These are phyloP conservation scores for Lepilemur septentrionalis DNA, from an alignment of 2,797 vertebrate species.

Conservation along the genomic window DNA sequence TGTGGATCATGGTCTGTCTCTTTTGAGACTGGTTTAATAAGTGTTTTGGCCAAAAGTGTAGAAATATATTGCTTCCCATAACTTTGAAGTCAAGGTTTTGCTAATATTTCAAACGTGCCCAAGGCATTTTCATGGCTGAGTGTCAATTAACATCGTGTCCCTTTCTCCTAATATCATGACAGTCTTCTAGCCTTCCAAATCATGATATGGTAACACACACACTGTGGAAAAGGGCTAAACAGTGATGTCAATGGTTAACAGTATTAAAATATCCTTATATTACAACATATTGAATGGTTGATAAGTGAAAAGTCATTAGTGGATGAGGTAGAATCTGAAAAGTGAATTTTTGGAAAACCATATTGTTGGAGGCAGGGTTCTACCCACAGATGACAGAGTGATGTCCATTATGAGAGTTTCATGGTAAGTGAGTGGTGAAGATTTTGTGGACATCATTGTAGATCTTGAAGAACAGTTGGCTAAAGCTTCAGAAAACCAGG, in stretches of 20 bases:
- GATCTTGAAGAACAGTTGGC: background rate
- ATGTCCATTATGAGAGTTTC: background rate
- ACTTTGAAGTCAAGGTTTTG: slow-evolving; percentile 52
- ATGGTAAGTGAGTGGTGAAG: background rate
- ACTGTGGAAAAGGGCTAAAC: background rate
- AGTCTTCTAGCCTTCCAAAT: slow-evolving; percentile 15
- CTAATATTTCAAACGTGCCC: background rate
- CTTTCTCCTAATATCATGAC: background rate
- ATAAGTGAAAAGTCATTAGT: background rate
- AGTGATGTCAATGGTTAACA: background rate
- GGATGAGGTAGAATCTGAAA: background rate
- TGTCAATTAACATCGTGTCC: background rate
- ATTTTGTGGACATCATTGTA: background rate
- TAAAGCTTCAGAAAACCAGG: background rate
- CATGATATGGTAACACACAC: background rate
- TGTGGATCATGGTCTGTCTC: background rate
- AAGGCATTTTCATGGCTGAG: background rate
- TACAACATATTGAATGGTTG: background rate
- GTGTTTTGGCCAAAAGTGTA: slow-evolving; percentile 7
- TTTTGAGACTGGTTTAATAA: slow-evolving; percentile 53
- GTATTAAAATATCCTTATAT: slow-evolving; percentile 19
- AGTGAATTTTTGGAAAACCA: background rate
- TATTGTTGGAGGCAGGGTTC: background rate
- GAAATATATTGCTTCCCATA: slow-evolving; percentile 27
- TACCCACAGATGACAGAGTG: background rate